A percentile compares a stretch with the other conserved stretches of the same genome.
These are phyloP conservation scores for Cheumatopsyche charites DNA, from an alignment of 1,140 invertebrate species.

Conservation along the genomic window DNA sequence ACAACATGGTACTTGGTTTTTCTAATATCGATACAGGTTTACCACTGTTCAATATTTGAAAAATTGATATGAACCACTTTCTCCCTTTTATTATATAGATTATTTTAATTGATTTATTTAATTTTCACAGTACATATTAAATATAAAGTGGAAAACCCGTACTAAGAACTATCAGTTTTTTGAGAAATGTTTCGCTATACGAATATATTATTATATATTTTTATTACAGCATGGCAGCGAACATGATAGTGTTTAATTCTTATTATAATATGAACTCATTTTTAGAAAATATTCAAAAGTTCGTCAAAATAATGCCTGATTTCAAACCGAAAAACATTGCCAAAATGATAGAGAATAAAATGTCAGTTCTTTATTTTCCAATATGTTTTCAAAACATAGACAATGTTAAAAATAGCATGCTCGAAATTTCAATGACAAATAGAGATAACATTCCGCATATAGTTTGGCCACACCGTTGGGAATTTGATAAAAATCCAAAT, in stretches of 20 bases:
- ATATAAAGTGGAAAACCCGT: too few relatives aligned
- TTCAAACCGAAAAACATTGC: slow-evolving; percentile 64
- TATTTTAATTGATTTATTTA: too few relatives aligned
- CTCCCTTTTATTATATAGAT: too few relatives aligned
- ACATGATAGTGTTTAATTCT: slow-evolving; percentile 77
- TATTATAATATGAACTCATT: slow-evolving; percentile 74
- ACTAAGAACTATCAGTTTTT: too few relatives aligned
- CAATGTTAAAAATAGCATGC: not conserved
- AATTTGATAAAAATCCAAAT: slow-evolving; percentile 79
- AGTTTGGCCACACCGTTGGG: slow-evolving; percentile 82
- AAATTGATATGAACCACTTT: too few relatives aligned
- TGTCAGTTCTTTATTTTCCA: slow-evolving; percentile 71
- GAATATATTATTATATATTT: too few relatives aligned
- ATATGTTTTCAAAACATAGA: slow-evolving; percentile 58
- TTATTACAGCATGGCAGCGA: slow-evolving; percentile 72
- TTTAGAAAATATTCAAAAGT: slow-evolving; percentile 65
- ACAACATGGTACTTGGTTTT: slow-evolving; percentile 70
- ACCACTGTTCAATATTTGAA: too few relatives aligned
- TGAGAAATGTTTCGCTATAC: too few relatives aligned
- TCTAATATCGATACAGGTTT: too few relatives aligned
- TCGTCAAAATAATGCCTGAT: slow-evolving; percentile 73
- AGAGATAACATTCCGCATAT: slow-evolving; percentile 61
- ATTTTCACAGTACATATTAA: too few relatives aligned
- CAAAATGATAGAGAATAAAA: slow-evolving; percentile 66
- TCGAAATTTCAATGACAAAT: not conserved